Evolutionary conservation across 2,113 vertebrate genomes (phyloP).

Genomic region (Gopherus evgoodei): DNA sequence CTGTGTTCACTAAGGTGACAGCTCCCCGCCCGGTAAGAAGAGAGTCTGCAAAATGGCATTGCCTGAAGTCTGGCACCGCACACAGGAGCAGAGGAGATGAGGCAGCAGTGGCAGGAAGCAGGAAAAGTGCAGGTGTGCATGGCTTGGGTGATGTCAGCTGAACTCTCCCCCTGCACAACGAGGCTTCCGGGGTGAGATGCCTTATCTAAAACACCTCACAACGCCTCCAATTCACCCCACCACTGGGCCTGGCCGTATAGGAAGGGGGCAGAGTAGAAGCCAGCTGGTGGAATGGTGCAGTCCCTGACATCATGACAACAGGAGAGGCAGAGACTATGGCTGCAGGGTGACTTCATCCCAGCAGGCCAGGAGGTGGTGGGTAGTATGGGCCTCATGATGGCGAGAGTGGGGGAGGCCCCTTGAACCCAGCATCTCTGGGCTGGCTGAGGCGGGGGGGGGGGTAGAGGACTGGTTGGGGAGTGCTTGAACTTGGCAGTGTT

Average conservation of each 20-base stretch:
- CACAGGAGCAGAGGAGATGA: accelerated
- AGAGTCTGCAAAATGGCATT: not conserved
- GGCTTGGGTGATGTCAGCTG: not conserved
- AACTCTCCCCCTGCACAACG: accelerated
- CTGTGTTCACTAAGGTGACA: not conserved
- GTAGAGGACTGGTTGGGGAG: not conserved
- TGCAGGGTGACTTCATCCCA: too few relatives aligned
- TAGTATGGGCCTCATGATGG: not conserved
- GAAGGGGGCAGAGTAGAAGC: accelerated
- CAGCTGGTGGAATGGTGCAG: accelerated
- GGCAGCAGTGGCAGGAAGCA: not conserved
- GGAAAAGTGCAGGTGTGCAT: accelerated
- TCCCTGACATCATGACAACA: accelerated
- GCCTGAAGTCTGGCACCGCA: not conserved
- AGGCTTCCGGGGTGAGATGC: accelerated
- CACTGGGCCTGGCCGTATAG: accelerated
- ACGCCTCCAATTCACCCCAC: not conserved
- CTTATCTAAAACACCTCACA: not conserved
- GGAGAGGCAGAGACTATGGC: accelerated
- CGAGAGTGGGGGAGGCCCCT: not conserved
- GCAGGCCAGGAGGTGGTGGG: not conserved
- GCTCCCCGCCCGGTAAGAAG: not conserved
- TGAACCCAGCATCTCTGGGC: too few relatives aligned
- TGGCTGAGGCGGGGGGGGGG: too few relatives aligned
- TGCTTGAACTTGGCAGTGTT: not conserved